phyloP scores from a whole-genome alignment of 1,140 invertebrate genomes.

The Tetramorium alpestre region DNA sequence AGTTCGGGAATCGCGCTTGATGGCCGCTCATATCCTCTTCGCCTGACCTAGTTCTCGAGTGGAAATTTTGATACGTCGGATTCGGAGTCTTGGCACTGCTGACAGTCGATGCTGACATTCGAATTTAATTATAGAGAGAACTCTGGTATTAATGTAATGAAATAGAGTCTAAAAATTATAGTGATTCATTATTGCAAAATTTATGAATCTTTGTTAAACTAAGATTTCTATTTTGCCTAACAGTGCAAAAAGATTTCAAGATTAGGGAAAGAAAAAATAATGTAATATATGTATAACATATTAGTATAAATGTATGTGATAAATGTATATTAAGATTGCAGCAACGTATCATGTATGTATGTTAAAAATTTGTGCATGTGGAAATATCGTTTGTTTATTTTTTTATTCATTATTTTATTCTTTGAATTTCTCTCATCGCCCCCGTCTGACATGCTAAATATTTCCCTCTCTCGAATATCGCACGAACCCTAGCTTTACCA shows the following conservation, averaged over 20 bases:
- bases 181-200: background rate
- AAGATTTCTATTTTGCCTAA: background rate
- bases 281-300: background rate
- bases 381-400: background rate
- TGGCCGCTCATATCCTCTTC: conserved; percentile 29
- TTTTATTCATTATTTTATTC: background rate
- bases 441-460: conserved; percentile 23
- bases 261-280: background rate
- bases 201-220: background rate
- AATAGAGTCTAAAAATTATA: background rate
- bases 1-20: conserved; percentile 69
- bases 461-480: conserved; percentile 32
- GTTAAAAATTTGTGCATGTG: background rate
- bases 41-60: conserved; percentile 46
- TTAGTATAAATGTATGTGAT: background rate
- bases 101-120: background rate
- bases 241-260: background rate
- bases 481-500: conserved; percentile 47
- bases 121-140: background rate
- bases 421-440: background rate
- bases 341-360: background rate
- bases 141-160: background rate
- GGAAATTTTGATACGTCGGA: conserved; percentile 37
- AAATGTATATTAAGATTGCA: background rate
- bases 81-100: background rate